Base-by-base conservation (phyloP, 2,113 vertebrate species). In the Carassius carassius region DNA sequence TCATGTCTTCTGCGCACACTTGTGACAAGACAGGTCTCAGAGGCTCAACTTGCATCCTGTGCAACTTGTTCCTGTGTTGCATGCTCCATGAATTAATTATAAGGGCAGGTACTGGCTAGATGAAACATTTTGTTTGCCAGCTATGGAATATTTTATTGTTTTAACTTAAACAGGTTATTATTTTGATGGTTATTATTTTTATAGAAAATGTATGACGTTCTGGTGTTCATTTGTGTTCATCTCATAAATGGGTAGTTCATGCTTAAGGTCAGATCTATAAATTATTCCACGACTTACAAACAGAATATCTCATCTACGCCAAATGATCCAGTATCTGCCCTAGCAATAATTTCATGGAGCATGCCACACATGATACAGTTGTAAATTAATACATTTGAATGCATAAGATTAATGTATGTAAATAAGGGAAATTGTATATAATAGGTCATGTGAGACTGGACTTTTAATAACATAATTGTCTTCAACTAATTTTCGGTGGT, bases 51-150 rank as follows among this genome's bases (percentile, higher is more conserved):
- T 80, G n/a, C 7, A 65, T 80, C 37, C 78, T 67, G 41, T 81
- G 37, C 62, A 81, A 67, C 78, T 51, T 67, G 41, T 81, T 69
- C 44, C 41, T 69, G 77, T 65, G 62, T 81, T 67, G 62, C 60
- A 49, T 67, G 62, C 62, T 49, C 23, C 23, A 49, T 81, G 62
- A 65, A 67, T 65, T 62, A n/a, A 14, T n/a, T 67, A 44, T 14
- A 21, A 81, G 62, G 51, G 5, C 3, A 32, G 23, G 2, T 12
- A 29, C 51, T 77, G 17, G 78, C 17, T 41, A 63, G 4, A 44
- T 44, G 3, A n/a, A 35, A 63, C 7, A 16, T 12, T 23, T n/a
- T 8, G 7, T 8, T 37, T 41, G 35, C 2, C 19, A 35, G 25
- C 9, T 3, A 0, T 37, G 54, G 35, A 25, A 16, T 44, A 63